Base-by-base conservation (phyloP, 2,113 vertebrate species). In the Ceuthmochares aereus region DNA sequence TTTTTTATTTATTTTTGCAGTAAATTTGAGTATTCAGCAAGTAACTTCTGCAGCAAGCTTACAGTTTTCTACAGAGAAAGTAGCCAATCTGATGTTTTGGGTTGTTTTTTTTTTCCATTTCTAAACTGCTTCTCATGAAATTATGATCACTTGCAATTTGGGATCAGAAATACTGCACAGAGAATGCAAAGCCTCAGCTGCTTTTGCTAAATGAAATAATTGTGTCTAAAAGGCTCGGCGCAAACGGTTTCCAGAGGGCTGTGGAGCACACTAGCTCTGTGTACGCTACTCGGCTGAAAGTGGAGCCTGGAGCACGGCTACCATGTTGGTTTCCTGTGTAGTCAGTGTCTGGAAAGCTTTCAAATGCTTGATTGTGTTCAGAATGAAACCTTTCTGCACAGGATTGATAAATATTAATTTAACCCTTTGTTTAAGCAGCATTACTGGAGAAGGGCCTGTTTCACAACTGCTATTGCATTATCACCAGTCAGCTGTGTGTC, bases 121-220 rank as follows among this genome's bases (percentile, higher is more conserved):
- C n/a, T 86, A 69, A 84, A 47, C 7, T 69, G 26, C 30, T 49
- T 77, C 51, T 84, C 20, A 27, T 85, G 43, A 90, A 93, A 74
- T 87, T 90, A 87, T 10, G 47, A 90, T 86, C 36, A 16, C 66
- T 79, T 78, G 34, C 59, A 73, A 58, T 70, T 81, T 76, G 56
- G 43, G 55, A 89, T n/a, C 42, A 83, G 62, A 78, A 92, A 73
- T 62, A 52, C 62, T 51, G 64, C 45, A 40, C n/a, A 37, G 82
- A 34, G 66, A 84, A 69, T 49, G 47, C 84, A 84, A 92, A 84
- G 29, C 30, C 58, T 82, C 60, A 75, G 64, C 86, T 87, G 84
- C 60, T 95, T 76, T 91, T 96, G 66, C 26, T 7, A 84, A 77
- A 63, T 81, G 68, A 89, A 92, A 76, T 91, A 75, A 43, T 30